Evolutionary conservation across 2,113 vertebrate genomes (phyloP).

Genomic region (Dicerorhinus sumatrensis): DNA sequence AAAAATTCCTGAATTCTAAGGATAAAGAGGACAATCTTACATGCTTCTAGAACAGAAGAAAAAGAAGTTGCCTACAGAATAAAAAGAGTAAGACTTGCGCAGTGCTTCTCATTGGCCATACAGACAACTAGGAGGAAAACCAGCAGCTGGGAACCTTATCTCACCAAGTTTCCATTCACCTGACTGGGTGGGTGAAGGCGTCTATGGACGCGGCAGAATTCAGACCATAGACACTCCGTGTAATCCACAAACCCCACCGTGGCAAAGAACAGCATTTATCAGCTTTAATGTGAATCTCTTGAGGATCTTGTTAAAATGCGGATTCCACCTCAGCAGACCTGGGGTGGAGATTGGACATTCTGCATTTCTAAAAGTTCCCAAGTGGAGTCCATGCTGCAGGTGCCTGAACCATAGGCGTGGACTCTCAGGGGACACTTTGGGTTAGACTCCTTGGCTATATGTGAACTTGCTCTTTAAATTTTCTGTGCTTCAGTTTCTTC

Average conservation of each 20-base stretch:
- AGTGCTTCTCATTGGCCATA: background rate
- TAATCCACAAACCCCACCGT: background rate
- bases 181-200: background rate
- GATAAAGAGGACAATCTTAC: background rate
- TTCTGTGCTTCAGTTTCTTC: background rate
- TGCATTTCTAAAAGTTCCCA: background rate
- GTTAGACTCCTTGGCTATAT: background rate
- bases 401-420: background rate
- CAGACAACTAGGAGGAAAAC: background rate
- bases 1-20: conserved; percentile 20
- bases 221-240: background rate
- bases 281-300: background rate
- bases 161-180: background rate
- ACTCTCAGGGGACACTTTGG: background rate
- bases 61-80: background rate
- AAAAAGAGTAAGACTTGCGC: background rate
- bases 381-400: background rate
- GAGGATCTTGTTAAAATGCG: background rate
- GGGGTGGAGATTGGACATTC: background rate
- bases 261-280: background rate
- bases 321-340: background rate
- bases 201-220: background rate
- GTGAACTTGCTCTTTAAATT: background rate
- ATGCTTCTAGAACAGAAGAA: background rate
- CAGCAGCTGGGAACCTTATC: background rate